phyloP scores from a whole-genome alignment of 2,113 vertebrate species.

The Silurus glanis region DNA sequence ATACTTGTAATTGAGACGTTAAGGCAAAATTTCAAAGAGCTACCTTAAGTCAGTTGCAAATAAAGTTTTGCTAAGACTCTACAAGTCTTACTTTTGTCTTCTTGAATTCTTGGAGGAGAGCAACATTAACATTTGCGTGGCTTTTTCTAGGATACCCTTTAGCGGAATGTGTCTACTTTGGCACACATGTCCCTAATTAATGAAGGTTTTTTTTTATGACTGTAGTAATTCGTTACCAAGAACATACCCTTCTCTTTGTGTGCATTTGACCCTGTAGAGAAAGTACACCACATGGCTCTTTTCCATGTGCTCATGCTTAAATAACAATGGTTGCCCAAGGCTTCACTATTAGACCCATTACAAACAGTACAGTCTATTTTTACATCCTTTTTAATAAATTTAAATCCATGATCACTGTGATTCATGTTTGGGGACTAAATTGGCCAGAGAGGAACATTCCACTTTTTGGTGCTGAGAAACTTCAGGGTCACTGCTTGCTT shows the following conservation, averaged over 20 bases:
- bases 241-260: slow-evolving; percentile 41
- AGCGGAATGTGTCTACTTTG: slow-evolving; percentile 45
- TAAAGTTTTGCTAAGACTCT: background rate
- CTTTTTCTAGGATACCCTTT: slow-evolving; percentile 54
- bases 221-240: slow-evolving; percentile 47
- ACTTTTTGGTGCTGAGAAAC: slow-evolving; percentile 14
- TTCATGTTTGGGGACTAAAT: slow-evolving; percentile 4
- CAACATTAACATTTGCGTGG: slow-evolving; percentile 39
- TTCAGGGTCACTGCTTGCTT: slow-evolving; percentile 6
- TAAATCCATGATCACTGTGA: background rate
- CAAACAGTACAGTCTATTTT: slow-evolving; percentile 26
- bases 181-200: slow-evolving; percentile 44
- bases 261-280: slow-evolving; percentile 47
- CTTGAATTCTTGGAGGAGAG: slow-evolving; percentile 11
- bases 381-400: slow-evolving; percentile 1
- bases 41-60: background rate
- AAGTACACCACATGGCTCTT: slow-evolving; percentile 41
- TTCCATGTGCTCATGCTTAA: slow-evolving; percentile 41
- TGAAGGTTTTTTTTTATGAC: slow-evolving; percentile 43
- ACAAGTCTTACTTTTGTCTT: background rate
- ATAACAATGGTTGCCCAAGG: slow-evolving; percentile 43
- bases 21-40: background rate
- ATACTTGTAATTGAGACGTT: background rate
- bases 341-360: slow-evolving; percentile 18
- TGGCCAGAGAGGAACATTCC: slow-evolving; percentile 21